phyloP scores from a whole-genome alignment of 2,797 vertebrate genomes.

The Anabacerthia variegaticeps region DNA sequence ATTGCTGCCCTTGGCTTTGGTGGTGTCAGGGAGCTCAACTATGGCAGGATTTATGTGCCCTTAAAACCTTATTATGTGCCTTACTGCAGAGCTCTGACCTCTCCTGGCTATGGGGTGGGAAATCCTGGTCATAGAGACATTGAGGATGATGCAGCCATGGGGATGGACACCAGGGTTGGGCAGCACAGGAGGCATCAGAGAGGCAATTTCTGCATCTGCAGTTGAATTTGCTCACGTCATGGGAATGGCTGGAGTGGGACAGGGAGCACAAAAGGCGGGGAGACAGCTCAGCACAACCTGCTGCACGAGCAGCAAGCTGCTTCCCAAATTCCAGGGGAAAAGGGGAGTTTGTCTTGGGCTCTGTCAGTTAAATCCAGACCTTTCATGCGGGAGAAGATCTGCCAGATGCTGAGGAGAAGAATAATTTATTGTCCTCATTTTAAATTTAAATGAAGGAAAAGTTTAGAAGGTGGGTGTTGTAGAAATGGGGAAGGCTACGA shows the following conservation, averaged over 20 bases:
- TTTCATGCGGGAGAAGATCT: conserved; percentile 24
- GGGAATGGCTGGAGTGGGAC: not conserved
- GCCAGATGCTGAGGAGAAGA: conserved; percentile 24
- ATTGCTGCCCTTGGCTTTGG: not conserved
- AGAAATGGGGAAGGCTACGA: conserved; percentile 15
- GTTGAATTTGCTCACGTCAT: not conserved
- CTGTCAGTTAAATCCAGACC: not conserved
- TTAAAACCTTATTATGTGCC: not conserved
- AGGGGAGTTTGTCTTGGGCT: not conserved
- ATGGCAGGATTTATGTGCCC: too few relatives aligned
- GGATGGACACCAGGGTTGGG: not conserved
- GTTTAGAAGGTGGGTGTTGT: not conserved
- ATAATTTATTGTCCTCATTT: conserved; percentile 57
- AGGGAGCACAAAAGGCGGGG: not conserved
- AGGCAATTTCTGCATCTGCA: not conserved
- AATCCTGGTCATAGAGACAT: not conserved
- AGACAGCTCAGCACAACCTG: not conserved
- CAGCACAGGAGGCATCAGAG: not conserved
- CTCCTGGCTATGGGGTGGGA: not conserved
- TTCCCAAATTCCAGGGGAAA: not conserved
- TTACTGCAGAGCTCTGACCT: not conserved
- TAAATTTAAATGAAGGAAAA: conserved; percentile 57
- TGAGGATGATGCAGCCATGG: rapidly evolving
- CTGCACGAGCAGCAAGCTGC: not conserved
- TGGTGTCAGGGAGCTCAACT: not conserved